phyloP scores from a whole-genome alignment of 2,888 invertebrate genomes.

The Nipponacmea schrenckii region DNA sequence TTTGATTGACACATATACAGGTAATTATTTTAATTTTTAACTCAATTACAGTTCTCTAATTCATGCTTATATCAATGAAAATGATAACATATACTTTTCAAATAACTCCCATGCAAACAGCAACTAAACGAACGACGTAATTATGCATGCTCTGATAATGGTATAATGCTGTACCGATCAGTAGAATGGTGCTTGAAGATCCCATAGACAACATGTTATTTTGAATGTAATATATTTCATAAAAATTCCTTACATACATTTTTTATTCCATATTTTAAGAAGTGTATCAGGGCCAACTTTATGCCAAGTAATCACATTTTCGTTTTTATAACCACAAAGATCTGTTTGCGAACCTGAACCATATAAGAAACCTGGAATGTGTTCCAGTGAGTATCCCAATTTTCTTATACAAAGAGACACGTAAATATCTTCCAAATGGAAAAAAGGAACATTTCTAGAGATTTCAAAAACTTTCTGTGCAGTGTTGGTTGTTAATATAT shows the following conservation, averaged over 20 bases:
- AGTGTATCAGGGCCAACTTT: neutral
- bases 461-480: slow-evolving; percentile 37
- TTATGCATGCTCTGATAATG: no score
- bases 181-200: no score
- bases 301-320: neutral
- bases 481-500: slow-evolving; percentile 43
- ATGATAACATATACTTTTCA: no score
- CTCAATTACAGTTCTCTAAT: no score
- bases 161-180: no score
- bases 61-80: no score
- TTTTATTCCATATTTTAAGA: neutral
- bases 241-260: neutral
- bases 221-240: no score
- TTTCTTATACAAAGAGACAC: slow-evolving; percentile 42
- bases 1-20: no score
- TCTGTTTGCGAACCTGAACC: neutral
- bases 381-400: slow-evolving; percentile 35
- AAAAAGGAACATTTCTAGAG: slow-evolving; percentile 50
- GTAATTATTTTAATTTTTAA: no score
- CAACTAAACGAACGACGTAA: no score
- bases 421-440: slow-evolving; percentile 56
- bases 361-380: slow-evolving; percentile 38
- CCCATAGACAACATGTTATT: no score
- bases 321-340: neutral
- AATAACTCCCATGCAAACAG: no score